A percentile compares a stretch with the other conserved stretches of the same genome.
phyloP scores from a whole-genome alignment of 1,140 invertebrate species.

The Calycopis cecrops region DNA sequence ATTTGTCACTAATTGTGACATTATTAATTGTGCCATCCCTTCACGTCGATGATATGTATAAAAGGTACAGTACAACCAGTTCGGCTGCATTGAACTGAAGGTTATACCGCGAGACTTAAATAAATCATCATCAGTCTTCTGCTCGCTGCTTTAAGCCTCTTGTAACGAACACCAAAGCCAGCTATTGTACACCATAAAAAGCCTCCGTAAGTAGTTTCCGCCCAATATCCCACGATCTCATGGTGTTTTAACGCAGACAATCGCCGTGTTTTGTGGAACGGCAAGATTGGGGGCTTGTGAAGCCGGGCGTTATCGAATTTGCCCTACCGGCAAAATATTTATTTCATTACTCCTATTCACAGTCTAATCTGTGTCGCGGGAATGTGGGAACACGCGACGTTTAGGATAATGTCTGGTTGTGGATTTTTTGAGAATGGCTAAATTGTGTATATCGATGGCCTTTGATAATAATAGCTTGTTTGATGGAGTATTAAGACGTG shows the following conservation, averaged over 20 bases:
- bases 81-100: no score
- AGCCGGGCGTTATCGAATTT: slow-evolving; percentile 58
- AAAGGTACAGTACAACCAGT: no score
- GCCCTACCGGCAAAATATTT: slow-evolving; percentile 71
- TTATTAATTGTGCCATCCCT: no score
- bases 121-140: background rate
- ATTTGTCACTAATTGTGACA: no score
- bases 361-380: slow-evolving; percentile 59
- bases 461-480: no score
- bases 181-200: slow-evolving; percentile 1
- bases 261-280: slow-evolving; percentile 60
- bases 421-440: no score
- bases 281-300: slow-evolving; percentile 62
- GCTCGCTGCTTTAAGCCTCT: background rate
- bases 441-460: no score
- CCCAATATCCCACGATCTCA: slow-evolving; percentile 53
- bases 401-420: no score
- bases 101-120: no score
- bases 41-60: no score
- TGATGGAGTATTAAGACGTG: no score
- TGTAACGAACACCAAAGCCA: no score
- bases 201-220: slow-evolving; percentile 33
- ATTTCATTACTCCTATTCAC: slow-evolving; percentile 74
- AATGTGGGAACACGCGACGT: slow-evolving; percentile 7
- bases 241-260: slow-evolving; percentile 60